Conservation (phyloP, 2,113 vertebrate genomes). For the Chlamydotis undulata region DNA sequence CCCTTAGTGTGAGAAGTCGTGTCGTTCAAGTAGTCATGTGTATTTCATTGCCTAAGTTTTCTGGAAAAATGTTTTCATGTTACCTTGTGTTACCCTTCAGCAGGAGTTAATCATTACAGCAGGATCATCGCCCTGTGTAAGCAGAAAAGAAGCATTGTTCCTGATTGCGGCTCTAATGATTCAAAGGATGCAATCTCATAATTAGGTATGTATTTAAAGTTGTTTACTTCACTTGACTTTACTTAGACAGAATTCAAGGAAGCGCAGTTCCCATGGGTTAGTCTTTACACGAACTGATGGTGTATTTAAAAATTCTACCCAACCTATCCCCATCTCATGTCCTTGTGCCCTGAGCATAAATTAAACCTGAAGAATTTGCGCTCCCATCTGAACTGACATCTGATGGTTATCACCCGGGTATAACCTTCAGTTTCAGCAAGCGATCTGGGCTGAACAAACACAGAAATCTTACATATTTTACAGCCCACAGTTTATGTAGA, state of each 20-base stretch:
- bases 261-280: not conserved
- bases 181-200: slow-evolving; percentile 25
- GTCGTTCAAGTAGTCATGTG: not conserved
- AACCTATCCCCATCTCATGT: not conserved
- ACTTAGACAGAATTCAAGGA: not conserved
- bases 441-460: slow-evolving; percentile 60
- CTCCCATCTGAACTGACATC: not conserved
- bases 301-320: not conserved
- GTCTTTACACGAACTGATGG: not conserved
- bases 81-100: slow-evolving; percentile 53
- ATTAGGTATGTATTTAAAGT: slow-evolving; percentile 39
- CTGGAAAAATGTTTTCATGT: slow-evolving; percentile 42
- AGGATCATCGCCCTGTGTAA: slow-evolving; percentile 30
- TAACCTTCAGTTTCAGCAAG: slow-evolving; percentile 36
- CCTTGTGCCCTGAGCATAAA: not conserved
- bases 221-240: slow-evolving; percentile 12
- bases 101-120: slow-evolving; percentile 49
- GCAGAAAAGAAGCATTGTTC: slow-evolving; percentile 47
- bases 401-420: slow-evolving; percentile 32
- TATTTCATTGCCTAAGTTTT: slow-evolving; percentile 38
- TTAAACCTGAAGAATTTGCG: not conserved
- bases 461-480: slow-evolving; percentile 68
- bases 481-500: slow-evolving; percentile 74
- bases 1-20: not conserved
- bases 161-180: slow-evolving; percentile 46